Conservation (phyloP, 2,113 vertebrate genomes). For the Pachycephala philippinensis region DNA sequence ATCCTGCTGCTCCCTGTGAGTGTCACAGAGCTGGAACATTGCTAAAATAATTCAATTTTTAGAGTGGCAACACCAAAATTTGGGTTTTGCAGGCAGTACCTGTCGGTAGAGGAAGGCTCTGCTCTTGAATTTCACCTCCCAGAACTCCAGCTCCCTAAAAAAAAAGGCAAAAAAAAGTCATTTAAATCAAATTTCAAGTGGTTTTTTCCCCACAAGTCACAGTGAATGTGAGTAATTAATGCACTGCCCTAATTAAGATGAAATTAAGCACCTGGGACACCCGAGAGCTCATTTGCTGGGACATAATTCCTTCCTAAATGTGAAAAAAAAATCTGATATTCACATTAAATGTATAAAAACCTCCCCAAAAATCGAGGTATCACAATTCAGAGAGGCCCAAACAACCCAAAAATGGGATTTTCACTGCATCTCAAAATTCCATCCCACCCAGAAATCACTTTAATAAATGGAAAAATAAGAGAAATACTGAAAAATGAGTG, state of each 20-base stretch:
- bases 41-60: neutral
- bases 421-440: neutral
- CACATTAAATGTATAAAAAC: neutral
- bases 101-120: slow-evolving; percentile 88
- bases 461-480: neutral
- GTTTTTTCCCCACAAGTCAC: neutral
- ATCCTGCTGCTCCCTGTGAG: too few species aligned
- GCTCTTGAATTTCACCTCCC: slow-evolving; percentile 84
- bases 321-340: neutral
- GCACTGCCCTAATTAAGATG: neutral
- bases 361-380: fast-evolving
- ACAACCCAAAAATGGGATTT: neutral
- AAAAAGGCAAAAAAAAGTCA: neutral
- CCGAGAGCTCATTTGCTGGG: neutral
- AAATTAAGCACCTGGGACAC: neutral
- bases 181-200: neutral
- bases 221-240: fast-evolving
- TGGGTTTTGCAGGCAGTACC: slow-evolving; percentile 56
- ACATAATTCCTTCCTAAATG: neutral
- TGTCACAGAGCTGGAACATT: neutral
- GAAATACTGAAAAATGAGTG: neutral
- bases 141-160: slow-evolving; percentile 77
- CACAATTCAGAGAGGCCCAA: neutral
- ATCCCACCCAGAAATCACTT: neutral
- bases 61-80: neutral